phyloP scores from a whole-genome alignment of 2,888 invertebrate genomes.

The Trisateles emortualis region DNA sequence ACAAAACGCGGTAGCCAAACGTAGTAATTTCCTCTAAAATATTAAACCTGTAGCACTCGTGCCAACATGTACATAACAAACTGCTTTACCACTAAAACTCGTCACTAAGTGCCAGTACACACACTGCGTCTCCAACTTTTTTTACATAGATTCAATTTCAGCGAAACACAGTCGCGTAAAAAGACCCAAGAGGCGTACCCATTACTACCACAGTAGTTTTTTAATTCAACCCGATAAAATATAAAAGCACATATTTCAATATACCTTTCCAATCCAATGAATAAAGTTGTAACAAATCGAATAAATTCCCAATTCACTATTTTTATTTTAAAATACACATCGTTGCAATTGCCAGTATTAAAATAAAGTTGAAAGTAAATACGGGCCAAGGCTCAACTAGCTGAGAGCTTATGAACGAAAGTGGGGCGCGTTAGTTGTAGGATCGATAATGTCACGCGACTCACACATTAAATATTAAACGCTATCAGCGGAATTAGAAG shows the following conservation, averaged over 20 bases:
- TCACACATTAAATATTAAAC: slow-evolving; percentile 47
- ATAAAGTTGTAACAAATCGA: slow-evolving; percentile 17
- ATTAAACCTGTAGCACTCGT: no score
- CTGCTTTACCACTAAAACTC: not conserved
- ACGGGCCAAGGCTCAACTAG: slow-evolving; percentile 26
- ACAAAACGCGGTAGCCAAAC: no score
- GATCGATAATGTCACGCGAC: slow-evolving; percentile 47
- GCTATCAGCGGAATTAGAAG: slow-evolving; percentile 44
- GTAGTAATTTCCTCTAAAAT: no score
- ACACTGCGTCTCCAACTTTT: not conserved
- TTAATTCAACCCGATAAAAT: not conserved
- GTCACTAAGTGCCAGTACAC: not conserved
- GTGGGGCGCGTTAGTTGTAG: slow-evolving; percentile 40
- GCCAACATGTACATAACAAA: not conserved
- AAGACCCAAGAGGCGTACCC: not conserved
- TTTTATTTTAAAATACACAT: slow-evolving; percentile 23
- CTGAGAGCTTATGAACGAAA: slow-evolving; percentile 43
- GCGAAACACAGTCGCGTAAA: not conserved
- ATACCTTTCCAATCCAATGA: not conserved
- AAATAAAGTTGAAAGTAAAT: slow-evolving; percentile 27
- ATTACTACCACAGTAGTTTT: not conserved
- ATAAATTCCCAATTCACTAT: slow-evolving; percentile 13
- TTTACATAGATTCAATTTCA: not conserved
- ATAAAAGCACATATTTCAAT: not conserved
- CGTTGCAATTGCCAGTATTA: slow-evolving; percentile 22